Percentiles rank a stretch among this genome's conserved stretches.
These are phyloP conservation scores for Meda fulgida DNA, from an alignment of 2,797 vertebrate genomes.

Conservation along the genomic window DNA sequence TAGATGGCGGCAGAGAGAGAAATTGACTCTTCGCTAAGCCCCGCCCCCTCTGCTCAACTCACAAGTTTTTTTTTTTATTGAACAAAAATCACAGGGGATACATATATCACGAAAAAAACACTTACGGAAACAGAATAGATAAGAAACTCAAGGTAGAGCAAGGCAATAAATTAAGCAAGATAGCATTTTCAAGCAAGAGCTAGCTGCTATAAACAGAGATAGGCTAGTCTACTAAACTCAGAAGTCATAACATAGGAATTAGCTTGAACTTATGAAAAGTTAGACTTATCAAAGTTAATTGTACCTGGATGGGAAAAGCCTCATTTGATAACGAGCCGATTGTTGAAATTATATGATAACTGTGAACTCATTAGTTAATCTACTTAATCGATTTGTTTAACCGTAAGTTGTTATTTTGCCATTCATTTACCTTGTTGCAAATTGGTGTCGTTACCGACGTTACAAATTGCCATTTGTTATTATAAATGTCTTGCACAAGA, in stretches of 20 bases:
- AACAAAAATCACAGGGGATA: no score
- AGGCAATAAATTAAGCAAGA: no score
- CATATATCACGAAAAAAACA: no score
- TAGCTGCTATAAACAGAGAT: no score
- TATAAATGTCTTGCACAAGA: background rate
- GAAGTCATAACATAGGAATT: background rate
- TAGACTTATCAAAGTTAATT: background rate
- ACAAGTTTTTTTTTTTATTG: no score
- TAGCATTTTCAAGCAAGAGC: no score
- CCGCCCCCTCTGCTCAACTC: background rate
- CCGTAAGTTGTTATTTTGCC: background rate
- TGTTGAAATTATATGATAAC: background rate
- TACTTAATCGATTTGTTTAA: background rate
- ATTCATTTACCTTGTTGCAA: background rate
- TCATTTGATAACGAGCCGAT: background rate
- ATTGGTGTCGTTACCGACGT: background rate
- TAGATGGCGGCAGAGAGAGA: slow-evolving; percentile 17
- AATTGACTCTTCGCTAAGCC: no score
- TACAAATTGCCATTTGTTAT: background rate
- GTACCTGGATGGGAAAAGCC: background rate
- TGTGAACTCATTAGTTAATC: no score
- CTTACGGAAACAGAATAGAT: no score
- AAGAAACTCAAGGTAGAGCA: no score
- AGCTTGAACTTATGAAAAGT: no score
- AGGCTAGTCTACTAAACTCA: background rate